Evolutionary conservation across 2,797 vertebrate species (phyloP), one percentile per base, ranked within the genome.

Genomic region (Chrosomus eos): DNA sequence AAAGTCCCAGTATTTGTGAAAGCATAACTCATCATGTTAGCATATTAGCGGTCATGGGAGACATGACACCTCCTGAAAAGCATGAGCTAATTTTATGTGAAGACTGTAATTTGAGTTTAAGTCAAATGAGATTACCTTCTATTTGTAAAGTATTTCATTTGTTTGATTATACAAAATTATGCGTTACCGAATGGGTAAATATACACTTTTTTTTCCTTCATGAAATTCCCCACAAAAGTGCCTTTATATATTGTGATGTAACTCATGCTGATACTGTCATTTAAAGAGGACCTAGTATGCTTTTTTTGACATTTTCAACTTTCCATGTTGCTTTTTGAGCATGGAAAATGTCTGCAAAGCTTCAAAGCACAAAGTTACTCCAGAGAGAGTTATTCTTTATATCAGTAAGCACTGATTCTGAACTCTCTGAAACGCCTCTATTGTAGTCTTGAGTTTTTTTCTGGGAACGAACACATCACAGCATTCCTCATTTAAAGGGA

Each of bases 21-120:
- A 78, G 74, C 78, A 53, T 45, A 33, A 80, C 7, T 51, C 76
- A 36, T 81, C 68, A 21, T 78, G 68, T 79, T 66, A 51, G 64
- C 60, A 51, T 79, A 85, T 85, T 80, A 80, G 68, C 18, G 71
- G 83, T 83, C 45, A 66, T 31, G 31, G 62, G 58, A 85, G 64
- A 79, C 85, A 73, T 80, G 74, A 77, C 76, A 70, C 43, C n/a
- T 48, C 16, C 67, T 70, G 5, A 67, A 82, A 82, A 74, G 58
- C 83, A 45, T 21, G 23, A 62, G 79, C 26, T 60, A 74, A 38
- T 73, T 31, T 48, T 64, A 62, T 66, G 51, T 76, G 60, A 75
- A 64, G 75, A 76, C 60, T 28, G 26, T 66, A 75, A 78, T 84
- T 64, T 68, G 16, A 51, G 16, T 45, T 48, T n/a, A 36, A 80